Evolutionary conservation across 2,888 invertebrate species (phyloP).

Genomic region (Trachelus troglodyta): DNA sequence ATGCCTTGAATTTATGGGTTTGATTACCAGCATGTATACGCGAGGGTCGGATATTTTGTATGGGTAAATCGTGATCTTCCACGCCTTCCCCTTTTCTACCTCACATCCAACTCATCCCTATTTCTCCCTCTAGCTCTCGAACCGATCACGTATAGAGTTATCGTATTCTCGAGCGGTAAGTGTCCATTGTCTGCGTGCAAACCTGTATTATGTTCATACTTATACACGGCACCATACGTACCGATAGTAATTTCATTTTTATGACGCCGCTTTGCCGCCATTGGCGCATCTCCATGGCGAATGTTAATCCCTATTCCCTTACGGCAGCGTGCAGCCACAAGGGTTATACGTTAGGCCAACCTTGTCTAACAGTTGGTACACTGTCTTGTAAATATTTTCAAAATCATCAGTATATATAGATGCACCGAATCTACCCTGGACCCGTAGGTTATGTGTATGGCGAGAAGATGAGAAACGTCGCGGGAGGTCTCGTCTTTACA

Average conservation of each 20-base stretch:
- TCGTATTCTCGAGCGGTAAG: conserved; percentile 49
- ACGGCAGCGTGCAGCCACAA: background rate
- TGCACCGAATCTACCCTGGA: background rate
- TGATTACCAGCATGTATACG: conserved; percentile 51
- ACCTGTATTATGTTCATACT: conserved; percentile 32
- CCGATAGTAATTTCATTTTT: conserved; percentile 3
- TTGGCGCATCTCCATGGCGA: background rate
- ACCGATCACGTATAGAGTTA: conserved; percentile 49
- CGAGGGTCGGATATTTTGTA: conserved; percentile 48
- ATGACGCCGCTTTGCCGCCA: background rate
- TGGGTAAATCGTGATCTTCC: conserved; percentile 59
- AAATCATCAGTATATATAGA: background rate
- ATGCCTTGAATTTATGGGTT: conserved; percentile 55
- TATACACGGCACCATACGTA: background rate
- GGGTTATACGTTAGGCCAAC: background rate
- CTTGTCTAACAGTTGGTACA: background rate
- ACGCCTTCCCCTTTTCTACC: conserved; percentile 46
- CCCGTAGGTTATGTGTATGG: conserved; percentile 23
- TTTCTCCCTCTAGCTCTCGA: conserved; percentile 10
- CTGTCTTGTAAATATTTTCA: background rate
- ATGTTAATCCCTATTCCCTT: background rate
- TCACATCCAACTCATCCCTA: conserved; percentile 20
- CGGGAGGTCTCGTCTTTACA: conserved; percentile 56
- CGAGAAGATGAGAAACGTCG: conserved; percentile 62
- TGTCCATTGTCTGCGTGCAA: conserved; percentile 51